Evolutionary conservation across 2,888 invertebrate species (phyloP).

Genomic region (Invenusta paracnida): DNA sequence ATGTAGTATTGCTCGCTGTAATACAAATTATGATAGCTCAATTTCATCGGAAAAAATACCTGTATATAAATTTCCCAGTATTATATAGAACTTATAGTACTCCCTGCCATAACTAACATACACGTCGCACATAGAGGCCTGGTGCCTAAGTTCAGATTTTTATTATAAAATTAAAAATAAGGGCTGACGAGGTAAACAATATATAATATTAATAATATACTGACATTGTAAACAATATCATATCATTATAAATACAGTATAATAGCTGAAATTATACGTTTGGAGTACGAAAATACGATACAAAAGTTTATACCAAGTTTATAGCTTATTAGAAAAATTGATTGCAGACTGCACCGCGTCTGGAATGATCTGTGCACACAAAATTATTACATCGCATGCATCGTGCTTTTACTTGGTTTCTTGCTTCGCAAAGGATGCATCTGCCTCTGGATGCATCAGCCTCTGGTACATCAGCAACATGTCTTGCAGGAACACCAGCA

Average conservation of each 20-base stretch:
- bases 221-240: background rate
- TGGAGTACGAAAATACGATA: background rate
- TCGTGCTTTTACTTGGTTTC: background rate
- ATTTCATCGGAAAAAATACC: no score
- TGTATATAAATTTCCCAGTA: no score
- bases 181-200: background rate
- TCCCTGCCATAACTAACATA: background rate
- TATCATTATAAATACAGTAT: background rate
- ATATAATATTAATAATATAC: background rate
- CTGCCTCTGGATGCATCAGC: background rate
- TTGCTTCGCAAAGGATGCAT: background rate
- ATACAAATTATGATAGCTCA: no score
- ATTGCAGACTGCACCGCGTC: background rate
- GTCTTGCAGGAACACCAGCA: background rate
- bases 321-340: background rate
- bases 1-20: no score
- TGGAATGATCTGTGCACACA: background rate
- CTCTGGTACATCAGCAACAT: background rate
- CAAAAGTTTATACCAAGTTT: background rate
- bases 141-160: background rate
- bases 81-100: no score
- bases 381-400: background rate
- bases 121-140: background rate
- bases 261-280: background rate
- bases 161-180: background rate